Base-by-base conservation (phyloP, 2,113 vertebrate genomes). In the Mandrillus leucophaeus region DNA sequence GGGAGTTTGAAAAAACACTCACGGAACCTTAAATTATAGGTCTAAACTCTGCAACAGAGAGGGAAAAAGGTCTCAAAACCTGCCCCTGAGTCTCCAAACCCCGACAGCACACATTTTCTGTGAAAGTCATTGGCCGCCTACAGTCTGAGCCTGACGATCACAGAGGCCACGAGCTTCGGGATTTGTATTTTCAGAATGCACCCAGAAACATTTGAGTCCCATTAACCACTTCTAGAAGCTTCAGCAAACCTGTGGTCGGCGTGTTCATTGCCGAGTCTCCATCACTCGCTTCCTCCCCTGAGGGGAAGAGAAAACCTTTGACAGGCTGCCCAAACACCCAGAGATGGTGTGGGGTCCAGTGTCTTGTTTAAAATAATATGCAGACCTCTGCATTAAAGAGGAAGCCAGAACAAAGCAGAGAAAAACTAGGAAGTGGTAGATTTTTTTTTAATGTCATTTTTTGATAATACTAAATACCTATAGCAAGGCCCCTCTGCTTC, bases 121-220 rank as follows among this genome's bases (percentile, higher is more conserved):
- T 6, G 30, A 52, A 50, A n/a, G 45, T n/a, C 66, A 59, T 97
- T 64, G 50, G 99, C 99, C 99, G 99, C 99, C 89, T 99, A 97
- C 78, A 99, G 94, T 1, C 98, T 98, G 90, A 99, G 98, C 99
- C 99, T 99, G 95, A 99, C 98, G 95, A 99, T 98, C 78, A 96
- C 98, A 0, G 98, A 95, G 2, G 99, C 98, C 32, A 98, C 97
- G 0, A 99, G 98, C 97, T 99, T 99, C 30, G 98, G 82, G 97
- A 98, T 98, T 90, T 99, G 99, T 64, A 99, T 98, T 95, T 99
- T 99, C 97, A 99, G 97, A 70, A 99, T 8, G 66, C 98, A 98
- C 99, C 99, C 92, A 92, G 75, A 48, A 98, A 96, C 48, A 98
- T 98, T 95, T 99, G 99, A 30, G 97, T 95, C 79, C 64, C 97